Evolutionary conservation across 2,113 vertebrate species (phyloP).

Genomic region (Ascaphus truei): DNA sequence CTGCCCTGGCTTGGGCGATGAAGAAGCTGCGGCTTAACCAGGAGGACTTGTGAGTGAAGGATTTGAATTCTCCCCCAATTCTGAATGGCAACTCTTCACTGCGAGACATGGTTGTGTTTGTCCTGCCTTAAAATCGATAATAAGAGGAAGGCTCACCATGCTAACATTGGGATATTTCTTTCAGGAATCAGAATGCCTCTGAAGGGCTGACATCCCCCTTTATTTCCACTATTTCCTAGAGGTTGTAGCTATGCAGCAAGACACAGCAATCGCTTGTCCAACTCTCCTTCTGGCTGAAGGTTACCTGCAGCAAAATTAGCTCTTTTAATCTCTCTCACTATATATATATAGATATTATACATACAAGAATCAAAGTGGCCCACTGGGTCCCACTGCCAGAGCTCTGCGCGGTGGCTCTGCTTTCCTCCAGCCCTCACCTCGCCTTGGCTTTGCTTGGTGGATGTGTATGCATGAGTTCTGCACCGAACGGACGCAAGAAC

Average conservation of each 20-base stretch:
- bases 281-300: slow-evolving; percentile 60
- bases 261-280: slow-evolving; percentile 55
- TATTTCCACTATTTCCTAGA: slow-evolving; percentile 37
- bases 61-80: slow-evolving; percentile 46
- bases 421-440: slow-evolving; percentile 32
- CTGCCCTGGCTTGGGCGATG: neutral
- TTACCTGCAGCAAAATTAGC: slow-evolving; percentile 52
- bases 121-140: slow-evolving; percentile 54
- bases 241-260: slow-evolving; percentile 74
- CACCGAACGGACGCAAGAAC: slow-evolving; percentile 95
- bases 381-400: slow-evolving; percentile 23
- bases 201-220: slow-evolving; percentile 52
- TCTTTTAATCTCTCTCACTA: too few relatives aligned
- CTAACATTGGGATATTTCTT: slow-evolving; percentile 56
- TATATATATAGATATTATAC: too few relatives aligned
- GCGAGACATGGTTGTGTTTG: slow-evolving; percentile 63
- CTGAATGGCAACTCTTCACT: slow-evolving; percentile 73
- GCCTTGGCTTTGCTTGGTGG: slow-evolving; percentile 65
- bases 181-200: slow-evolving; percentile 59
- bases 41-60: slow-evolving; percentile 31
- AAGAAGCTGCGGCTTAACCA: slow-evolving; percentile 4
- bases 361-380: too few relatives aligned
- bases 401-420: slow-evolving; percentile 24
- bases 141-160: slow-evolving; percentile 48
- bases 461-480: slow-evolving; percentile 97